A percentile compares a stretch with the other conserved stretches of the same genome.
Conservation (phyloP, 2,888 invertebrate species). For the Altica lythri region DNA sequence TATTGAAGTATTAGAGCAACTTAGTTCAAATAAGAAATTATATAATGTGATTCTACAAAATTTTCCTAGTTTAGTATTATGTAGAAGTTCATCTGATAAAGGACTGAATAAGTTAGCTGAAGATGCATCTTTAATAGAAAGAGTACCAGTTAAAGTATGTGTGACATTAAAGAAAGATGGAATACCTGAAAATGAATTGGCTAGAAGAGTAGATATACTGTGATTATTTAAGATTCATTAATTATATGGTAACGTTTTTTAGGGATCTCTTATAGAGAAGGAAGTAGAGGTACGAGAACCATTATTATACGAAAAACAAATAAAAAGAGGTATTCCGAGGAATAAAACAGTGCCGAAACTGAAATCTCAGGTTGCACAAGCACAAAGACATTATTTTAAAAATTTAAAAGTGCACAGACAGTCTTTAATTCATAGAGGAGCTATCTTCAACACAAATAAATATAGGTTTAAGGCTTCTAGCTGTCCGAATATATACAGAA, state of each 20-base stretch:
- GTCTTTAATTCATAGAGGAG: constrained; percentile 85
- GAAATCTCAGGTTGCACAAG: constrained; percentile 9
- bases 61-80: constrained; percentile 69
- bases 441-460: constrained; percentile 80
- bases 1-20: constrained; percentile 66
- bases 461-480: constrained; percentile 85
- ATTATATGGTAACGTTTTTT: constrained; percentile 24
- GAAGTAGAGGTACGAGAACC: constrained; percentile 40
- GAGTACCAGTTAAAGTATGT: constrained; percentile 66
- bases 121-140: constrained; percentile 52
- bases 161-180: constrained; percentile 61
- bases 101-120: constrained; percentile 58
- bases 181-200: constrained; percentile 58
- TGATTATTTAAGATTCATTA: not conserved
- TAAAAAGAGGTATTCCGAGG: constrained; percentile 31
- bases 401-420: constrained; percentile 75
- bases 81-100: constrained; percentile 68
- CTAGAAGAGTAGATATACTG: constrained; percentile 8
- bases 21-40: constrained; percentile 67
- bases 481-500: constrained; percentile 88
- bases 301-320: constrained; percentile 32
- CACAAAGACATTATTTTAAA: constrained; percentile 66
- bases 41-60: constrained; percentile 74
- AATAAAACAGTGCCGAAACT: constrained; percentile 15
- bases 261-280: constrained; percentile 48